A percentile compares a stretch with the other conserved stretches of the same genome.
Conservation (phyloP, 2,113 vertebrate genomes). For the Pitta sordida region DNA sequence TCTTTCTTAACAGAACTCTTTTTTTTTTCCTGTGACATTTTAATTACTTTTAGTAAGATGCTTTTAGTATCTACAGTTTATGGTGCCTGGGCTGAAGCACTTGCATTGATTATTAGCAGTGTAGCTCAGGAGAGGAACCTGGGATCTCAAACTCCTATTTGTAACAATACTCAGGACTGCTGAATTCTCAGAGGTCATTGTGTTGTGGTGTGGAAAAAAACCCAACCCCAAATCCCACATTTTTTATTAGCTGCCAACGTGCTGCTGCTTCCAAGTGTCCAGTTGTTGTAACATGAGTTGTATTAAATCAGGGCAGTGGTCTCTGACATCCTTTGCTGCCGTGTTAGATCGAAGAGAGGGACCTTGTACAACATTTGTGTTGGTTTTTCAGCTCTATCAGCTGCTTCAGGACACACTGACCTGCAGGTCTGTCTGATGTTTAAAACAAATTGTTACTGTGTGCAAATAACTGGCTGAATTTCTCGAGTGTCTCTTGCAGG, state of each 20-base stretch:
- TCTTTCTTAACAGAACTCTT: not conserved
- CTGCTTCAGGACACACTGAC: not conserved
- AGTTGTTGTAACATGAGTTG: not conserved
- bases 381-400: not conserved
- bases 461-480: not conserved
- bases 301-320: not conserved
- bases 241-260: not conserved
- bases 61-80: not conserved
- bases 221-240: not conserved
- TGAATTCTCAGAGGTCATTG: not conserved
- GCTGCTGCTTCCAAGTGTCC: not conserved
- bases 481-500: conserved; percentile 67
- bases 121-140: not conserved
- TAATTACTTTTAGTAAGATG: not conserved
- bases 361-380: not conserved
- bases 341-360: not conserved
- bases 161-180: not conserved
- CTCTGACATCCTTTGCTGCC: not conserved
- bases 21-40: not conserved
- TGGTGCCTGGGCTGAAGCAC: not conserved
- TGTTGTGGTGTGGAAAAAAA: not conserved
- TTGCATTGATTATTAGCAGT: not conserved
- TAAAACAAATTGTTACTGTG: not conserved
- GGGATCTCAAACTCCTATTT: not conserved
- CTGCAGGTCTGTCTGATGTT: not conserved